Percentiles rank a stretch among this genome's conserved stretches.
Evolutionary conservation across 2,797 vertebrate species (phyloP).

Genomic region (Bovichtus diacanthus): DNA sequence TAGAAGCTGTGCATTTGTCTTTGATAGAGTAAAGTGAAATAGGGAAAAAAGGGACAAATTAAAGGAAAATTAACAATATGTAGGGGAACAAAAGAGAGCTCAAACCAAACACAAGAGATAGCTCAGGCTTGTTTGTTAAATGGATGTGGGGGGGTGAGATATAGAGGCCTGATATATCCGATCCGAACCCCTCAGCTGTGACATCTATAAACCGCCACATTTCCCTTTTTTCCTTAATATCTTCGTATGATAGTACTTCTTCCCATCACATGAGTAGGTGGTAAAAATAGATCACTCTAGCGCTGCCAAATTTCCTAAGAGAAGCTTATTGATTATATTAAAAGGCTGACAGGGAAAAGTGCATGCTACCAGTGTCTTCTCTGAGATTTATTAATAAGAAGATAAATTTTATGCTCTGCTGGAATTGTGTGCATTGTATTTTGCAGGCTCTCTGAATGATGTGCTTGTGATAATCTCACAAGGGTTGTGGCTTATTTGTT

Average conservation of each 20-base stretch:
- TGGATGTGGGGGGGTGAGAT: neutral
- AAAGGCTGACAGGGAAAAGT: slow-evolving; percentile 57
- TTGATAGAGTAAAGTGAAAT: slow-evolving; percentile 10
- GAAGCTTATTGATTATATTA: slow-evolving; percentile 69
- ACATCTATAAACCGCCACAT: slow-evolving; percentile 55
- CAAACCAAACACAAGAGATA: neutral
- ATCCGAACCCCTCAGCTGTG: slow-evolving; percentile 27
- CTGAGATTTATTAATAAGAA: slow-evolving; percentile 56
- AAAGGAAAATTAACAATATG: neutral
- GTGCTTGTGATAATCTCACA: slow-evolving; percentile 37
- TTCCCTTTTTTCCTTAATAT: slow-evolving; percentile 65
- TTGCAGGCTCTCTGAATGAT: slow-evolving; percentile 32
- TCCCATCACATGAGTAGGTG: slow-evolving; percentile 37
- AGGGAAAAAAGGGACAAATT: neutral
- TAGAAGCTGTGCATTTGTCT: neutral
- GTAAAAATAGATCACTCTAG: slow-evolving; percentile 61
- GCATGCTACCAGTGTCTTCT: slow-evolving; percentile 23
- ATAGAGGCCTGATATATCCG: slow-evolving; percentile 17
- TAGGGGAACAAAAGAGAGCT: neutral
- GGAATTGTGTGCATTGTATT: slow-evolving; percentile 38
- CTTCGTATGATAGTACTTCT: slow-evolving; percentile 40
- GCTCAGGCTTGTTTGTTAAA: slow-evolving; percentile 26
- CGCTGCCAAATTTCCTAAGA: slow-evolving; percentile 36
- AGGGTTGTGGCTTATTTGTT: slow-evolving; percentile 52
- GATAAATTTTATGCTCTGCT: slow-evolving; percentile 44